Conservation (phyloP, 2,797 vertebrate species). For the Mus minutoides region DNA sequence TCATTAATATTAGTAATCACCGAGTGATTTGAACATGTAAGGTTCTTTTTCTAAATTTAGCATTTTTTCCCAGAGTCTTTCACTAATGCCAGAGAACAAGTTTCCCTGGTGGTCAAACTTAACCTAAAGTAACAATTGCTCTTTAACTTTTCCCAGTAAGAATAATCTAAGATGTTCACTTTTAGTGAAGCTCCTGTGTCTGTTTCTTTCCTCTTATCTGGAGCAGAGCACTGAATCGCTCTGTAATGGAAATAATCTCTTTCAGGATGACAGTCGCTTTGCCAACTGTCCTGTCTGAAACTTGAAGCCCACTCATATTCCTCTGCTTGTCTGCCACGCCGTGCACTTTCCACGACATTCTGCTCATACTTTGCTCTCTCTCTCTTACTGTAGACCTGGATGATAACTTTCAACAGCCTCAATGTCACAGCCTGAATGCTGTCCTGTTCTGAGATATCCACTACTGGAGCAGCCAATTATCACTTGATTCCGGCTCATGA, state of each 20-base stretch:
- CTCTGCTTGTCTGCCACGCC: neutral
- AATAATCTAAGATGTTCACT: neutral
- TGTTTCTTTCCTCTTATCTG: neutral
- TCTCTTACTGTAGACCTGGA: neutral
- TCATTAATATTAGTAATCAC: slow-evolving; percentile 5
- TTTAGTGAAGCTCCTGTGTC: neutral
- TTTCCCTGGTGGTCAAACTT: slow-evolving; percentile 47
- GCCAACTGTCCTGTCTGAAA: neutral
- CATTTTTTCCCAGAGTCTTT: neutral
- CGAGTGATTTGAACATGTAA: neutral
- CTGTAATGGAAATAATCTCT: neutral
- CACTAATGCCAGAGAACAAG: neutral
- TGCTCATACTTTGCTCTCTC: neutral
- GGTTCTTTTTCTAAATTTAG: neutral
- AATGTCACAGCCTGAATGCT: neutral
- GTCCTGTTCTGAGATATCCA: neutral
- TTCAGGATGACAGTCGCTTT: neutral
- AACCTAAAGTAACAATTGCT: neutral
- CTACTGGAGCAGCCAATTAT: neutral
- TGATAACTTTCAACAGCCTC: neutral
- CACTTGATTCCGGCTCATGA: neutral
- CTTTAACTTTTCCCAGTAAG: neutral
- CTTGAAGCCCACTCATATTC: neutral
- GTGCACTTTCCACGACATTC: neutral
- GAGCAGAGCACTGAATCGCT: neutral